Evolutionary conservation across 1,140 invertebrate genomes (phyloP).

Genomic region (Oreohelix idahoensis): DNA sequence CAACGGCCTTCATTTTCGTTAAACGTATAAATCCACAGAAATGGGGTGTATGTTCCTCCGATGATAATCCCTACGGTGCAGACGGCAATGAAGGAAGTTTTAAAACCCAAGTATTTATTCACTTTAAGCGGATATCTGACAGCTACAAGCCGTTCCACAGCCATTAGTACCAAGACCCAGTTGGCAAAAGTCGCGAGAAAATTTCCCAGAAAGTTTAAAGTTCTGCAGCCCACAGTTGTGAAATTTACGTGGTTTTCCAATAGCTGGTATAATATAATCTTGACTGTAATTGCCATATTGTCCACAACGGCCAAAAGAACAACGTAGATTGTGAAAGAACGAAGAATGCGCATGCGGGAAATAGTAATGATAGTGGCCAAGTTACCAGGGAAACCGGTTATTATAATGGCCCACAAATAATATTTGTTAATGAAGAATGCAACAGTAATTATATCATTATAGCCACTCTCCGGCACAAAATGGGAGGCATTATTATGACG

Average conservation of each 20-base stretch:
- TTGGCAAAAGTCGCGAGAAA: slow-evolving; percentile 57
- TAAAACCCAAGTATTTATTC: slow-evolving; percentile 6
- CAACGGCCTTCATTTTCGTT: neutral
- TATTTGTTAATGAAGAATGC: slow-evolving; percentile 19
- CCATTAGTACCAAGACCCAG: slow-evolving; percentile 63
- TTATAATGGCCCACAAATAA: slow-evolving; percentile 28
- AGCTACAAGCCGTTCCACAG: slow-evolving; percentile 54
- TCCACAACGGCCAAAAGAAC: slow-evolving; percentile 57
- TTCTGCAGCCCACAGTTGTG: slow-evolving; percentile 39
- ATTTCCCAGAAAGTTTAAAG: slow-evolving; percentile 54
- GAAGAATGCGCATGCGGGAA: slow-evolving; percentile 49
- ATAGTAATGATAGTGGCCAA: slow-evolving; percentile 56
- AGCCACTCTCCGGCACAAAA: neutral
- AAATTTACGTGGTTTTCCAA: slow-evolving; percentile 32
- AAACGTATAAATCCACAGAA: slow-evolving; percentile 26
- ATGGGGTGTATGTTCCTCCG: slow-evolving; percentile 28
- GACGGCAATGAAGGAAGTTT: slow-evolving; percentile 17
- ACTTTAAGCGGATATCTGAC: slow-evolving; percentile 21
- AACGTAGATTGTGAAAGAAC: slow-evolving; percentile 59
- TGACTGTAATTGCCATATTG: slow-evolving; percentile 51
- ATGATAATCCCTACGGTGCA: slow-evolving; percentile 19
- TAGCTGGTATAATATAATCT: slow-evolving; percentile 47
- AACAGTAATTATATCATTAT: neutral
- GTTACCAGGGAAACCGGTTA: slow-evolving; percentile 44
- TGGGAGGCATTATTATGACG: neutral